Conservation (phyloP, 2,888 invertebrate species). For the Eupithecia dodoneata region DNA sequence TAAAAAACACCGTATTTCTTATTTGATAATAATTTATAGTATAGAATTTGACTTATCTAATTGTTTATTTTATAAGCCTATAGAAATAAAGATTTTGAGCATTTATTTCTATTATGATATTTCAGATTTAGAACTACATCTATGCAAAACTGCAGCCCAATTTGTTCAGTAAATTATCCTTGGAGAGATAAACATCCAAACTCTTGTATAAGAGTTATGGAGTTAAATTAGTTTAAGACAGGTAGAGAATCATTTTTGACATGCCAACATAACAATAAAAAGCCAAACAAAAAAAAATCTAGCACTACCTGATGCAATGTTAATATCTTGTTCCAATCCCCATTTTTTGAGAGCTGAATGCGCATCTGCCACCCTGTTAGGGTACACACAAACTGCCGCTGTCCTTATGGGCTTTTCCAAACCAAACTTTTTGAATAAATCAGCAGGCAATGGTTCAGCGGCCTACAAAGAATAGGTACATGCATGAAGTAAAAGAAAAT, state of each 20-base stretch:
- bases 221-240: neutral
- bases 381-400: constrained; percentile 98
- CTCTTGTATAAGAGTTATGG: too few relatives aligned
- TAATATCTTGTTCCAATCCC: constrained; percentile 82
- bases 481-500: neutral
- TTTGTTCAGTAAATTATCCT: too few relatives aligned
- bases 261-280: neutral
- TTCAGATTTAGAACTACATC: too few relatives aligned
- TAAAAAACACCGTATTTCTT: too few relatives aligned
- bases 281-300: neutral
- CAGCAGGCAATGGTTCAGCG: constrained; percentile 75
- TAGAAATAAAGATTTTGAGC: too few relatives aligned
- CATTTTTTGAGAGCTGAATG: constrained; percentile 82
- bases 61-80: too few relatives aligned
- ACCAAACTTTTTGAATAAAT: constrained; percentile 57
- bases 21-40: too few relatives aligned
- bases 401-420: constrained; percentile 82
- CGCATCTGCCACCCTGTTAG: constrained; percentile 91
- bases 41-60: too few relatives aligned
- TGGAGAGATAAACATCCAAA: neutral
- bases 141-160: neutral
- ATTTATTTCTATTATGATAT: too few relatives aligned
- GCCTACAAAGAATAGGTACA: constrained; percentile 69
- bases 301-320: constrained; percentile 92
- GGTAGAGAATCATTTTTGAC: neutral